Evolutionary conservation across 1,140 invertebrate genomes (phyloP).

Genomic region (Homalodisca vitripennis): DNA sequence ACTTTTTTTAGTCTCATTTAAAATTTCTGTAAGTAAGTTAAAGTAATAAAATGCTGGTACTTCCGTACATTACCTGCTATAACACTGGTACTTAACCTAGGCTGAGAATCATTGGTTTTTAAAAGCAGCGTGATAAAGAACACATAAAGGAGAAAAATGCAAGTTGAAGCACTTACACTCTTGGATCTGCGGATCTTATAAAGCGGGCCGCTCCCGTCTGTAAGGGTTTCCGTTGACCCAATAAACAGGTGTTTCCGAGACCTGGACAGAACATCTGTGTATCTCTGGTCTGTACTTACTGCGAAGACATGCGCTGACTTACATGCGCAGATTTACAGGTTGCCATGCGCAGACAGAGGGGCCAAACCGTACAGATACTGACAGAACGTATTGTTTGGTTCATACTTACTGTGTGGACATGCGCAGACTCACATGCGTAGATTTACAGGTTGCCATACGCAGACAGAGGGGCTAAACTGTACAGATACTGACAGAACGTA

Average conservation of each 20-base stretch:
- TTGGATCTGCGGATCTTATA: slow-evolving; percentile 6
- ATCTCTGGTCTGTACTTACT: too few species aligned
- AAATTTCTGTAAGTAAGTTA: too few species aligned
- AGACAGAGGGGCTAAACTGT: background rate
- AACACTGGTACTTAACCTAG: too few species aligned
- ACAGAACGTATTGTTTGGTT: slow-evolving; percentile 10
- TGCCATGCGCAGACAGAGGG: background rate
- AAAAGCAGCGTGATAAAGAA: too few species aligned
- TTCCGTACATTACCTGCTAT: too few species aligned
- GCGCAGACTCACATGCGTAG: background rate
- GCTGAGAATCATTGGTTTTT: too few species aligned
- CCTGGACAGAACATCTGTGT: slow-evolving; percentile 26
- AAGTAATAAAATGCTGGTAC: too few species aligned
- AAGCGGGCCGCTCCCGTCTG: background rate
- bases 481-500: slow-evolving; percentile 9
- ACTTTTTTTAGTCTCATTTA: too few species aligned
- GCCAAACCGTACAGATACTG: background rate
- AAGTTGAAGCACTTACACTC: slow-evolving; percentile 16
- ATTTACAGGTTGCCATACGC: background rate
- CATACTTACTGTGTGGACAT: too few species aligned
- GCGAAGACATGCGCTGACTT: too few species aligned
- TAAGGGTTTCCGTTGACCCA: slow-evolving; percentile 24
- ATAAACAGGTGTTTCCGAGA: slow-evolving; percentile 25
- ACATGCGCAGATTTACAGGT: background rate
- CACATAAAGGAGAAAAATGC: too few species aligned